phyloP scores from a whole-genome alignment of 2,888 invertebrate genomes.

The Pammene fasciana region DNA sequence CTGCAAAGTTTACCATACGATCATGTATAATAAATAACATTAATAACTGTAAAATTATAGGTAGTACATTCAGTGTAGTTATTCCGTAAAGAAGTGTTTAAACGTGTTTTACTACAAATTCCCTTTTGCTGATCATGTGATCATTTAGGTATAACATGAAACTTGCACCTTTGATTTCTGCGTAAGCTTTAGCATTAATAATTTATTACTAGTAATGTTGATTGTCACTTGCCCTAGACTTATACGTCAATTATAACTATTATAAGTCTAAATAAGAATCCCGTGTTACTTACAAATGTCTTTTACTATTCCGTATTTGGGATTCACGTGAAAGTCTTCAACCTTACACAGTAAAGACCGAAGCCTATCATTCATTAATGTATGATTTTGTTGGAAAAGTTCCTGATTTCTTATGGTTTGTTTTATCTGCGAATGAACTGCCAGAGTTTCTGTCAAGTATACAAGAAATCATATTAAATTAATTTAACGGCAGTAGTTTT shows the following conservation, averaged over 20 bases:
- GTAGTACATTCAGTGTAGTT: too few species aligned
- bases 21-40: too few species aligned
- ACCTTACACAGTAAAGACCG: slow-evolving; percentile 10
- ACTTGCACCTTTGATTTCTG: neutral
- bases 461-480: too few species aligned
- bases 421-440: too few species aligned
- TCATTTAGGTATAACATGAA: slow-evolving; percentile 8
- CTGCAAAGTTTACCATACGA: too few species aligned
- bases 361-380: neutral
- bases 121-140: neutral
- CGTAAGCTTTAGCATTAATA: slow-evolving; percentile 24
- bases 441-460: too few species aligned
- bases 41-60: too few species aligned
- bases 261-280: slow-evolving; percentile 13
- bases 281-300: neutral
- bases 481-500: too few species aligned
- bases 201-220: slow-evolving; percentile 29
- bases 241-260: slow-evolving; percentile 33
- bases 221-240: slow-evolving; percentile 26
- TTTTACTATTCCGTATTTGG: slow-evolving; percentile 20
- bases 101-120: slow-evolving; percentile 7
- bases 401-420: too few species aligned
- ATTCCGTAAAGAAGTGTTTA: too few species aligned
- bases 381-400: too few species aligned
- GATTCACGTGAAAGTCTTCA: slow-evolving; percentile 24